Evolutionary conservation across 2,113 vertebrate species (phyloP).

Genomic region (Cryptotis parvus): DNA sequence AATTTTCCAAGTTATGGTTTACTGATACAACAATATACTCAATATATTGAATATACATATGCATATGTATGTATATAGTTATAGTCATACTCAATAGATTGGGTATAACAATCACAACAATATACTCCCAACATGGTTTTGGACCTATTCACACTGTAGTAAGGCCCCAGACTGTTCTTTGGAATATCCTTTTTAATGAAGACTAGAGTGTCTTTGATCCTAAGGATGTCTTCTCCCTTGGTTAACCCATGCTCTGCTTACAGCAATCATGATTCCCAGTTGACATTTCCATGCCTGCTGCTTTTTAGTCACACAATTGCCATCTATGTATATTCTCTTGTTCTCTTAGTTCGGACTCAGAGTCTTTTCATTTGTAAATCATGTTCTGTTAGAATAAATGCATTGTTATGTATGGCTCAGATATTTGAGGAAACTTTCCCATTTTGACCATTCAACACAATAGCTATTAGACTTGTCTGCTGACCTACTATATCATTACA

Average conservation of each 20-base stretch:
- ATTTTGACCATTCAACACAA: background rate
- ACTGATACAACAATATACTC: background rate
- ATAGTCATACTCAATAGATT: no score
- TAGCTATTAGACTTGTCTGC: background rate
- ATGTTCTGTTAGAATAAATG: constrained; percentile 9
- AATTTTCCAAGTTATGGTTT: background rate
- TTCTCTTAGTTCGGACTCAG: background rate
- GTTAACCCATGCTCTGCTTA: background rate
- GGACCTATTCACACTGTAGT: background rate
- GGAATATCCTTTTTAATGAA: background rate
- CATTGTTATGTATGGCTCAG: background rate
- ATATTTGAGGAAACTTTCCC: background rate
- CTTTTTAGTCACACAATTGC: background rate
- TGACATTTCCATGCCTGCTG: background rate
- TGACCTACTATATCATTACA: background rate
- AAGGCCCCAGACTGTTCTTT: background rate
- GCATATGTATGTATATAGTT: no score
- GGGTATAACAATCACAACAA: background rate
- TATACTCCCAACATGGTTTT: constrained; percentile 1
- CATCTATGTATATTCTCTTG: background rate
- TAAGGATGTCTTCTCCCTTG: background rate
- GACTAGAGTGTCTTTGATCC: background rate
- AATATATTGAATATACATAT: no score
- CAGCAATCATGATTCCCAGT: background rate
- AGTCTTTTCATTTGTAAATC: background rate